phyloP scores from a whole-genome alignment of 2,797 vertebrate species.

The Rhinoraja longicauda region DNA sequence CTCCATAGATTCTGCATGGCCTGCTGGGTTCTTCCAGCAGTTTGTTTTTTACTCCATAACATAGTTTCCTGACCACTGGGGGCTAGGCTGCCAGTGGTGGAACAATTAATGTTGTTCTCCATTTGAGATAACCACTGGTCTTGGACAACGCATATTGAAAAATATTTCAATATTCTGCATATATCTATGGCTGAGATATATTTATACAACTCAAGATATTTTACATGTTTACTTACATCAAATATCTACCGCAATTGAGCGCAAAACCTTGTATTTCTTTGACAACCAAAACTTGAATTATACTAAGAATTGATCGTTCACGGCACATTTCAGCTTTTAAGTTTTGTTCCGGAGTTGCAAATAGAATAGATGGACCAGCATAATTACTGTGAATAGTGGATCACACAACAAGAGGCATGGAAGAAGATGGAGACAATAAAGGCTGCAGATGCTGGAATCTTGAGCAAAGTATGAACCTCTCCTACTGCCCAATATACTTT shows the following conservation, averaged over 20 bases:
- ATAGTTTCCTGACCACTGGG: too few species aligned
- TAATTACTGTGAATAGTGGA: not conserved
- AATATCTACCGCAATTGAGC: not conserved
- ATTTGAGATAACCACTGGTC: not conserved
- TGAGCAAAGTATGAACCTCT: not conserved
- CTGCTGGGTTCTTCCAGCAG: too few species aligned
- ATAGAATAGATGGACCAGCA: not conserved
- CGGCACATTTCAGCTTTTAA: too few species aligned
- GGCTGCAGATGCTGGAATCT: too few species aligned
- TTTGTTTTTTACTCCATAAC: too few species aligned
- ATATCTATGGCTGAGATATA: too few species aligned
- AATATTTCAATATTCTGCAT: not conserved
- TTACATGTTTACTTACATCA: not conserved
- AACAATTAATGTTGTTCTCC: not conserved
- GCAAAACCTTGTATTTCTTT: not conserved
- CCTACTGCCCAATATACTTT: not conserved
- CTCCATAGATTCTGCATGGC: too few species aligned
- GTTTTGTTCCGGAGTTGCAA: not conserved
- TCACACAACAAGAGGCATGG: not conserved
- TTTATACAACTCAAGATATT: not conserved
- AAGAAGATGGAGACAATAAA: too few species aligned
- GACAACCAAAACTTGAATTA: not conserved
- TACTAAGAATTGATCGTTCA: not conserved
- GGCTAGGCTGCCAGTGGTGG: too few species aligned
- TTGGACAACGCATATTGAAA: not conserved